These are phyloP conservation scores for Caenorhabditis parvicauda DNA, from an alignment of 2,888 invertebrate species.

Conservation along the genomic window DNA sequence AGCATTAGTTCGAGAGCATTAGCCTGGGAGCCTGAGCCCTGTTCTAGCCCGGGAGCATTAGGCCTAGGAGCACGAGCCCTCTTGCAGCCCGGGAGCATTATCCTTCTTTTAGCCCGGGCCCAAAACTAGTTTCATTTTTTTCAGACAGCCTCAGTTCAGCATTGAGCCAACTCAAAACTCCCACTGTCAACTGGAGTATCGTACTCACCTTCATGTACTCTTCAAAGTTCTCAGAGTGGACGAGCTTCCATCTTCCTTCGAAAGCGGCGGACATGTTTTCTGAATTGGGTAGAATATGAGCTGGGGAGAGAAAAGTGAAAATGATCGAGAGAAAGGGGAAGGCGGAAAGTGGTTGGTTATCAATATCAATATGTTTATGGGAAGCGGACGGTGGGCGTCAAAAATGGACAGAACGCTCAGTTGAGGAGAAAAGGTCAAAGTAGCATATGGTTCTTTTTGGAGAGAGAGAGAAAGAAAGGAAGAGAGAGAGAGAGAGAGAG, in stretches of 20 bases:
- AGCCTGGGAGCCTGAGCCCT: neutral
- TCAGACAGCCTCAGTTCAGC: no score
- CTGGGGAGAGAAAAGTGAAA: neutral
- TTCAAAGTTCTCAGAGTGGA: slow-evolving; percentile 45
- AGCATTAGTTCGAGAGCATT: no score
- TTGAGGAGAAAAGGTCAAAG: slow-evolving; percentile 9
- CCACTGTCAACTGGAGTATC: no score
- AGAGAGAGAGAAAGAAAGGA: neutral
- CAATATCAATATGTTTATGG: neutral
- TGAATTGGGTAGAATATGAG: neutral
- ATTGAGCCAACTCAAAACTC: no score
- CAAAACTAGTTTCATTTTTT: no score
- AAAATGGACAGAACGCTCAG: slow-evolving; percentile 7
- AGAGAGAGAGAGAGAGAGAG: neutral
- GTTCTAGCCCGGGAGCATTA: neutral
- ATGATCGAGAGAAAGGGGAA: neutral
- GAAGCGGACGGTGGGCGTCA: neutral
- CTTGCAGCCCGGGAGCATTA: no score
- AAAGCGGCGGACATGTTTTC: slow-evolving; percentile 19
- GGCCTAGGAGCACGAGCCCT: no score
- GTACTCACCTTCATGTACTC: slow-evolving; percentile 49
- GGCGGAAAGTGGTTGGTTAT: neutral
- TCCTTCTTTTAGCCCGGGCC: no score
- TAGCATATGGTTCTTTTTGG: neutral
- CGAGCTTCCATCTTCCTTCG: slow-evolving; percentile 40